Evolutionary conservation across 1,140 invertebrate genomes (phyloP), one percentile per base, ranked within the genome.

Genomic region (Cecropterus lyciades): DNA sequence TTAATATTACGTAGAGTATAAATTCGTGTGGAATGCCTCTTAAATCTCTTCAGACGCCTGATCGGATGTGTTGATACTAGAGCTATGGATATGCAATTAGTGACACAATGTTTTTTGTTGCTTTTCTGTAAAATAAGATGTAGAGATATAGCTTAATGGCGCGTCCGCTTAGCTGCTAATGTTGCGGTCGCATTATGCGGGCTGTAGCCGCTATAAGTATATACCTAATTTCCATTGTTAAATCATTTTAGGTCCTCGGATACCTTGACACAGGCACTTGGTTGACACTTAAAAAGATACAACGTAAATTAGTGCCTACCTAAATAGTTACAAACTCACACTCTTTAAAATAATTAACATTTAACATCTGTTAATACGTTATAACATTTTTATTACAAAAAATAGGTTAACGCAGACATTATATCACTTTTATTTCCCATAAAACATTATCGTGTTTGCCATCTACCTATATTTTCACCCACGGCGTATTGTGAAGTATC

Each of bases 51-150:
- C 59, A 71, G 62, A 53, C 66, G 67, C 64, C n/a, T 63, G 85
- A 88, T 89, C 79, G 84, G 85, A 84, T 84, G 78, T 80, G 82
- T 88, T 86, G 85, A 89, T 88, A 86, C 77, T 77, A 77, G 73
- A 78, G 72, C 76, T 77, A 84, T 80, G 78, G 83, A 88, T 84
- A 83, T 77, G 83, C 83, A 89, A 89, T 88, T 88, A 89, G 85
- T 88, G 82, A 80, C 80, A 85, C 71, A 82, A 57, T 53, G 73
- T 80, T 79, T 80, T 81, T 80, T 78, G 66, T 67, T 65, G 69
- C 69, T 49, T 67, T 62, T n/a, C 65, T 60, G 65, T 69, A 67
- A 73, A 78, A 67, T 81, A 69, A 79, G 77, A 79, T 72, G 65
- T 81, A 55, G 67, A 59, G 57, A 73, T 76, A 68, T 43, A 52